phyloP scores from a whole-genome alignment of 2,888 invertebrate genomes.

The Tribolium freemani region DNA sequence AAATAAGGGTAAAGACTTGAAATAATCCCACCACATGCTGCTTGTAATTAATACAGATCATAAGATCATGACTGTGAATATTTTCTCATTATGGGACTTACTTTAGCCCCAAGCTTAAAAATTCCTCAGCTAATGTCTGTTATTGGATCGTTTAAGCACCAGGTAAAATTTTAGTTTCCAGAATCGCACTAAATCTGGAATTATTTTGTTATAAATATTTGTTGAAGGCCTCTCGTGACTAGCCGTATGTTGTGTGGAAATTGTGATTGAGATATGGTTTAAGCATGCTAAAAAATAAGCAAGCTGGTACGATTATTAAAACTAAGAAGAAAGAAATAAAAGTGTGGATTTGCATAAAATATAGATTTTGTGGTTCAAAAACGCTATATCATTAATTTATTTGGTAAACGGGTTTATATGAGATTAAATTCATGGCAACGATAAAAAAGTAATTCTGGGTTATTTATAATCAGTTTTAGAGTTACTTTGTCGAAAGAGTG shows the following conservation, averaged over 20 bases:
- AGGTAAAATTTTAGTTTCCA: background rate
- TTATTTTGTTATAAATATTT: background rate
- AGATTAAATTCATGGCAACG: constrained; percentile 17
- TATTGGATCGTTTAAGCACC: constrained; percentile 12
- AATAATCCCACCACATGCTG: constrained; percentile 17
- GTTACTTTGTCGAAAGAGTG: background rate
- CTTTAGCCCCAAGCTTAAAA: constrained; percentile 9
- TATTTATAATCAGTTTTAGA: background rate
- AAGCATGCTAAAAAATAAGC: constrained; percentile 30
- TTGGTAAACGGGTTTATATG: constrained; percentile 4
- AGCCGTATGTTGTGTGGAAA: background rate
- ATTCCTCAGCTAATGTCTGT: constrained; percentile 23
- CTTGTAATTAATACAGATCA: constrained; percentile 19
- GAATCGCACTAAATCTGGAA: background rate
- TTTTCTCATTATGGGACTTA: background rate
- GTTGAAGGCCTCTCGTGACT: constrained; percentile 7
- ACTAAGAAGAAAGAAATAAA: constrained; percentile 10
- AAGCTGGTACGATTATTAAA: constrained; percentile 4
- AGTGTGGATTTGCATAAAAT: constrained; percentile 23
- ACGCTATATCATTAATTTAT: constrained; percentile 21
- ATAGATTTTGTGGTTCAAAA: constrained; percentile 20
- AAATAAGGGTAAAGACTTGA: constrained; percentile 1
- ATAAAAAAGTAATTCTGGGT: constrained; percentile 7
- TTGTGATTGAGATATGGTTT: constrained; percentile 22
- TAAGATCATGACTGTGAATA: constrained; percentile 1